Base-by-base conservation (phyloP, 2,113 vertebrate genomes). In the Scomber colias region DNA sequence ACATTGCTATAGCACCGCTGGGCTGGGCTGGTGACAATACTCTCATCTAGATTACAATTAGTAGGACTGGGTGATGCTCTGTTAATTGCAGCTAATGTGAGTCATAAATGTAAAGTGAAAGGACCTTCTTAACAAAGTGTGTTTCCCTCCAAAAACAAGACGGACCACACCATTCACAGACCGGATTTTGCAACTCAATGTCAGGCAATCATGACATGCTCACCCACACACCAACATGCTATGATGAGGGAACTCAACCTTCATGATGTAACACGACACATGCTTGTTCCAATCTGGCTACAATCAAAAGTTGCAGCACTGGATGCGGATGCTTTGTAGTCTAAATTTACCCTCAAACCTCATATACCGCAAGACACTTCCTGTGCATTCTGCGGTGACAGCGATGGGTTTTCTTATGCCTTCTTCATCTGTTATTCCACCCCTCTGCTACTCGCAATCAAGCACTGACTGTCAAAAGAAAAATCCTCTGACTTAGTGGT, bases 81-180 rank as follows among this genome's bases (percentile, higher is more conserved):
- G 63, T 61, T 76, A 80, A 87, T 81, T 77, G 59, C 82, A 55
- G 66, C 83, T 93, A 87, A 89, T 88, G 82, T 86, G 84, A 50
- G 77, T 71, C 84, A 83, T 92, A 88, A 93, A 91, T 11, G 48
- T 67, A 67, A 50, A 78, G 79, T 87, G 77, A 90, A 89, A 83
- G 77, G 57, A 21, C 12, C 9, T 17, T 15, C n/a, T 17, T 74
- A 62, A 77, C 54, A 44, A 77, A 73, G 69, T 45, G 48, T 48
- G 31, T 84, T 91, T 90, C 87, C 87, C 83, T 91, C 87, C 81
- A 79, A 87, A 88, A 87, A 53, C 27, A 57, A 57, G 50, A 64
- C 59, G 48, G 17, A 50, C 50, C 54, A 35, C 70, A 77, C 48
- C 65, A 80, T 71, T 72, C 60, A 67, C 67, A 85, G 72, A 63